phyloP scores from a whole-genome alignment of 1,140 invertebrate genomes.

The Tyrophagus putrescentiae region DNA sequence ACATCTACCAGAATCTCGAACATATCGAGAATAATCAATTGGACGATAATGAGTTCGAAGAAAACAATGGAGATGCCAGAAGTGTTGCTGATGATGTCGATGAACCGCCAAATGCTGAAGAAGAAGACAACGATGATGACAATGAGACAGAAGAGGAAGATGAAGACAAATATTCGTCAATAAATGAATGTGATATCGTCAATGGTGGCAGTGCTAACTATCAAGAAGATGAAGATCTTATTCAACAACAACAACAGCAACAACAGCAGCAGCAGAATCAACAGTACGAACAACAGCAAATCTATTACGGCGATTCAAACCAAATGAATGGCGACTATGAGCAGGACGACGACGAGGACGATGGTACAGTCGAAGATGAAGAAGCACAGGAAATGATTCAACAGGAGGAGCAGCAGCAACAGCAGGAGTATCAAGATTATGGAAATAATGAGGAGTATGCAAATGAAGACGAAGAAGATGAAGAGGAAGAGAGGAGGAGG shows the following conservation, averaged over 20 bases:
- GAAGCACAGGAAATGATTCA: slow-evolving; percentile 1
- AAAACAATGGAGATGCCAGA: background rate
- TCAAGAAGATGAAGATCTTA: background rate
- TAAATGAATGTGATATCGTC: too few relatives aligned
- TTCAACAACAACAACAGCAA: background rate
- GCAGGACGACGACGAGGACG: slow-evolving; percentile 17
- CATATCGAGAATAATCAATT: background rate
- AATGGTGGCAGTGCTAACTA: too few relatives aligned
- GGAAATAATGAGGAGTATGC: background rate
- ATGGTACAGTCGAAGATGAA: background rate
- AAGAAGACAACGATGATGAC: slow-evolving; percentile 16
- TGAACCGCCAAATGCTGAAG: slow-evolving; percentile 2
- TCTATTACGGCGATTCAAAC: background rate
- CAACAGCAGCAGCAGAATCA: background rate
- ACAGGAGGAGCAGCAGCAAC: background rate
- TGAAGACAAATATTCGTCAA: too few relatives aligned
- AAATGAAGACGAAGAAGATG: background rate
- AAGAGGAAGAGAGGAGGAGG: background rate
- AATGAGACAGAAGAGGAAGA: slow-evolving; percentile 18
- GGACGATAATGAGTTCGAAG: background rate
- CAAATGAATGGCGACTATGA: background rate
- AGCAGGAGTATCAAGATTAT: background rate
- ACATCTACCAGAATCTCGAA: background rate
- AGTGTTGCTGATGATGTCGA: slow-evolving; percentile 14
- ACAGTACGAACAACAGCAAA: background rate